Evolutionary conservation across 2,113 vertebrate genomes (phyloP), one percentile per base, ranked within the genome.

Genomic region (Malurus elegans): DNA sequence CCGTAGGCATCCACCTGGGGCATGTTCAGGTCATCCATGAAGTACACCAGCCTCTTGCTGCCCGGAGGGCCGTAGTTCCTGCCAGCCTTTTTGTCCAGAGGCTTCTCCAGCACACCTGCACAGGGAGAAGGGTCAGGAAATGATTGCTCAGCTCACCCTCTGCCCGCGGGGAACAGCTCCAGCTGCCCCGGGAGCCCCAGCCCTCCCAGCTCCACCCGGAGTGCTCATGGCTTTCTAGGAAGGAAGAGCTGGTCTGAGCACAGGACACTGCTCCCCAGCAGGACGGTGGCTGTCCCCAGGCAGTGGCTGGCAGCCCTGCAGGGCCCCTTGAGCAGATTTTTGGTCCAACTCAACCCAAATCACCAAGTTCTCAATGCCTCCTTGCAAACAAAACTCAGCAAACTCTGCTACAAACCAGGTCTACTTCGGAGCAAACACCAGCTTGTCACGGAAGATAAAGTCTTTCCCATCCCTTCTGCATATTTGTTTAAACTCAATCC

Each of bases 1-100:
- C 99, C 99, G 0, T 99, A 99, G 2, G 98, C 65, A 1, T 99
- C 99, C 96, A 99, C 99, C 87, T 98, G 97, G 0, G 99, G 99
- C 99, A 99, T 99, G 93, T 99, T 99, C 98, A 99, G 98, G 86
- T 99, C 99, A 6, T 99, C 99, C 0, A 99, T 98, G 97, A 99
- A 99, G 96, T 99, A 99, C 81, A 99, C 95, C 1, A 99, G 98
- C 76, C 97, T 98, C 97, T 98, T 99, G 96, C 96, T 99, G 73
- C 99, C 99, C 0, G 98, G 98, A 2, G 99, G 99, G 7, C 98
- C 98, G 0, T 99, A 99, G 91, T 97, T 99, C 85, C 98, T 98
- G 42, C 99, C 99, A 3, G 99, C 98, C 95, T 99, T 99, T 91
- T 99, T 99, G 56, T 99, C 99, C 36, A 99, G 98, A 74, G 99